Percentiles rank a stretch among this genome's conserved stretches.
phyloP scores from a whole-genome alignment of 1,140 invertebrate species.

The Oppia nitens region DNA sequence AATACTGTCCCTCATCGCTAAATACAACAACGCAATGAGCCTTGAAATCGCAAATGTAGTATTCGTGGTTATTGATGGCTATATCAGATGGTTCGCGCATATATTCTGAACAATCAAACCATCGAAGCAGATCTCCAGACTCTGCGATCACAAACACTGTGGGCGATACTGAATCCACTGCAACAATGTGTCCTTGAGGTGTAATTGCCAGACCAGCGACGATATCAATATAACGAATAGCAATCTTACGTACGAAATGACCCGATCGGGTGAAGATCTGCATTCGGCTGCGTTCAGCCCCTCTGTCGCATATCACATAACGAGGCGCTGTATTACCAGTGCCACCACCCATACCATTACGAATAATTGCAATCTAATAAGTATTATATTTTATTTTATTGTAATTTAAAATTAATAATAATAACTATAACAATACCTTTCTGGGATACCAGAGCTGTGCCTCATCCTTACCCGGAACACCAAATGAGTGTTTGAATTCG shows the following conservation, averaged over 20 bases:
- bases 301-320: slow-evolving; percentile 89
- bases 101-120: slow-evolving; percentile 92
- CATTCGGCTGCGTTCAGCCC: slow-evolving; percentile 86
- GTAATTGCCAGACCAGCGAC: slow-evolving; percentile 88
- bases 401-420: background rate
- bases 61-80: slow-evolving; percentile 75
- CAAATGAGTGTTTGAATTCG: slow-evolving; percentile 72
- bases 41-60: slow-evolving; percentile 95
- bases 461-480: slow-evolving; percentile 75
- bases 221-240: slow-evolving; percentile 81
- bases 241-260: slow-evolving; percentile 68
- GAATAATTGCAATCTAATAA: slow-evolving; percentile 59
- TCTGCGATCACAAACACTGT: slow-evolving; percentile 82
- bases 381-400: background rate
- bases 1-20: slow-evolving; percentile 70
- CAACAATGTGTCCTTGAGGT: slow-evolving; percentile 73
- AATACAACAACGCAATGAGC: slow-evolving; percentile 93
- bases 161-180: slow-evolving; percentile 89
- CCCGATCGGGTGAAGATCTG: slow-evolving; percentile 58
- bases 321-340: slow-evolving; percentile 25
- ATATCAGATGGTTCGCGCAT: slow-evolving; percentile 95
- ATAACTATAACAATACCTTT: slow-evolving; percentile 35
- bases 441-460: slow-evolving; percentile 91
- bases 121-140: slow-evolving; percentile 67
- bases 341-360: slow-evolving; percentile 41